Conservation (phyloP, 2,888 invertebrate species). For the Calameuta idolon region DNA sequence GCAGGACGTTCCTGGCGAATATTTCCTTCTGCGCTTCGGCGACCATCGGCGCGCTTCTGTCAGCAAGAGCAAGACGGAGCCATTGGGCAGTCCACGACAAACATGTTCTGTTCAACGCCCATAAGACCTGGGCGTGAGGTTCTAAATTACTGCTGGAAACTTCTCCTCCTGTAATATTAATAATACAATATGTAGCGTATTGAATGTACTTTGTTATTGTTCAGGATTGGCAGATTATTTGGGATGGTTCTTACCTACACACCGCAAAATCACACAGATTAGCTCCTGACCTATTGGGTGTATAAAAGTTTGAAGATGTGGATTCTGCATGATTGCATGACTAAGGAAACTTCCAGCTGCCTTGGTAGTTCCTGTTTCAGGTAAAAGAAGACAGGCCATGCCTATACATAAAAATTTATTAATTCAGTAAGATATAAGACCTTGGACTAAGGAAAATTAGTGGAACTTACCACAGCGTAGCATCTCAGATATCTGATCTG, state of each 20-base stretch:
- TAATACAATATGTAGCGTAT: neutral
- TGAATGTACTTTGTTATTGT: neutral
- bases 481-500: conserved; percentile 64
- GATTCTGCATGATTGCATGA: conserved; percentile 72
- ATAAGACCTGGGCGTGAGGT: conserved; percentile 73
- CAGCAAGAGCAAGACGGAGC: conserved; percentile 70
- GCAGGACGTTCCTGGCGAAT: conserved; percentile 44
- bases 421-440: conserved; percentile 14
- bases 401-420: conserved; percentile 62
- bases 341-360: conserved; percentile 73
- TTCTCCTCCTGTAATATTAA: conserved; percentile 68
- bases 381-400: conserved; percentile 72
- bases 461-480: conserved; percentile 62
- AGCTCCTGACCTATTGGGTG: conserved; percentile 73
- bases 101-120: conserved; percentile 78
- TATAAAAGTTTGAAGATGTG: conserved; percentile 69
- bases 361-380: conserved; percentile 73
- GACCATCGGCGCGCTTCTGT: conserved; percentile 33
- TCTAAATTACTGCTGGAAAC: conserved; percentile 74
- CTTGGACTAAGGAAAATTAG: neutral
- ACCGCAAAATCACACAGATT: conserved; percentile 71
- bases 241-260: conserved; percentile 66
- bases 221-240: neutral
- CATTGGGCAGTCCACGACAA: conserved; percentile 72
- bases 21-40: conserved; percentile 47